Evolutionary conservation across 1,140 invertebrate species (phyloP).

Genomic region (Drosophila ercepeae): DNA sequence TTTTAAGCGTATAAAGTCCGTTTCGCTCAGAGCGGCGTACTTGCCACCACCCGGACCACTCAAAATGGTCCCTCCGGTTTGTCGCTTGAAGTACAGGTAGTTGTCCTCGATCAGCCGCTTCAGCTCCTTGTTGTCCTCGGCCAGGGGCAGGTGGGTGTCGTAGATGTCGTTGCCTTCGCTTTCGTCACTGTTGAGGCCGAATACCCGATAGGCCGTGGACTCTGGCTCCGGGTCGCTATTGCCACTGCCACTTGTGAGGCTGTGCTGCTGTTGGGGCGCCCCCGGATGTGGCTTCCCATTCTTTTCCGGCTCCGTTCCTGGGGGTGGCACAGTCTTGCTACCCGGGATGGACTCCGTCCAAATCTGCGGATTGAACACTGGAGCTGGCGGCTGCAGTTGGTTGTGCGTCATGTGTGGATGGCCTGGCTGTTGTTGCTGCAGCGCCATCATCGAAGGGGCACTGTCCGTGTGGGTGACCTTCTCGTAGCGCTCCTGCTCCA

Average conservation of each 20-base stretch:
- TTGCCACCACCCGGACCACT: conserved; percentile 31
- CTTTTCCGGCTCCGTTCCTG: conserved; percentile 3
- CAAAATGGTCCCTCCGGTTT: conserved; percentile 47
- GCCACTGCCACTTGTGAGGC: conserved; percentile 67
- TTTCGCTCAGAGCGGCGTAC: conserved; percentile 74
- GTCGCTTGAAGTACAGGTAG: conserved; percentile 80
- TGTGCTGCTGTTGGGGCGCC: conserved; percentile 52
- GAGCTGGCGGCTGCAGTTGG: conserved; percentile 65
- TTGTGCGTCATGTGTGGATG: conserved; percentile 18
- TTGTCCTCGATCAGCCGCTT: conserved; percentile 83
- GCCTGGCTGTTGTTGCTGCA: conserved; percentile 56
- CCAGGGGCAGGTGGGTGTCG: conserved; percentile 72
- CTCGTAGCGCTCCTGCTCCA: conserved; percentile 83
- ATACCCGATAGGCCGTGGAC: conserved; percentile 64
- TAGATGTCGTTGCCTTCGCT: conserved; percentile 78
- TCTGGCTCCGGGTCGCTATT: conserved; percentile 64
- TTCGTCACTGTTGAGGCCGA: conserved; percentile 74
- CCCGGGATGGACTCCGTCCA: conserved; percentile 50
- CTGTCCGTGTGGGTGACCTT: conserved; percentile 83
- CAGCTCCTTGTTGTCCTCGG: conserved; percentile 83
- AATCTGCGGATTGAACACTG: conserved; percentile 67
- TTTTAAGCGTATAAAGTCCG: conserved; percentile 78
- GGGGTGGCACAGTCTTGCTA: conserved; percentile 4
- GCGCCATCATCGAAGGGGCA: conserved; percentile 82
- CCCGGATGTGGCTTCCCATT: neutral